A percentile compares a stretch with the other conserved stretches of the same genome.
phyloP scores from a whole-genome alignment of 2,113 vertebrate genomes.

The Clarias magur region DNA sequence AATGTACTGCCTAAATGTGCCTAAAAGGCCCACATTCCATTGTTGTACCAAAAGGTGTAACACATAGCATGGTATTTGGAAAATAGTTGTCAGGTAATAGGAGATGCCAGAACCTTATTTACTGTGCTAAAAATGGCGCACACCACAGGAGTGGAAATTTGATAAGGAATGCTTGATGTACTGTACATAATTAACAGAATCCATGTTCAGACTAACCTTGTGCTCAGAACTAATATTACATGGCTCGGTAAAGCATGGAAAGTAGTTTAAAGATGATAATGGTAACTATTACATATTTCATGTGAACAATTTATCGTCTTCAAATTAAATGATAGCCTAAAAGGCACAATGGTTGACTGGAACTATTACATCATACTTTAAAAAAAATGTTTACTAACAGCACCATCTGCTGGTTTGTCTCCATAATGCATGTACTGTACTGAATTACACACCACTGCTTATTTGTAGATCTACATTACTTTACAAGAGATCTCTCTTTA shows the following conservation, averaged over 20 bases:
- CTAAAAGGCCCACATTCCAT: not conserved
- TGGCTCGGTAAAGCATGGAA: not conserved
- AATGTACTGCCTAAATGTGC: not conserved
- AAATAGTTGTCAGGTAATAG: not conserved
- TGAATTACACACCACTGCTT: not conserved
- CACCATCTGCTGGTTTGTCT: constrained; percentile 26
- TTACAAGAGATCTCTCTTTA: not conserved
- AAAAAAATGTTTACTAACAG: constrained; percentile 18
- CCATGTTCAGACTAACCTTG: no score
- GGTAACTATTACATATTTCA: not conserved
- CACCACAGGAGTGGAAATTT: not conserved
- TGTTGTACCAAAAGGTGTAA: not conserved
- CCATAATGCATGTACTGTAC: not conserved
- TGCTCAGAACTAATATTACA: not conserved
- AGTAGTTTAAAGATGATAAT: not conserved
- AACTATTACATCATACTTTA: not conserved
- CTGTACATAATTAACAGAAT: not conserved
- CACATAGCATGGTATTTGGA: not conserved
- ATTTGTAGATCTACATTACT: not conserved
- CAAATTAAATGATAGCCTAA: not conserved
- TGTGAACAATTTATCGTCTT: not conserved
- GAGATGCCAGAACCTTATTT: constrained; percentile 12
- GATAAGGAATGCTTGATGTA: not conserved
- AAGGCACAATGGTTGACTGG: not conserved
- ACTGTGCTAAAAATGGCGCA: not conserved